These are phyloP conservation scores for Halotydeus destructor DNA, from an alignment of 1,140 invertebrate genomes.

Conservation along the genomic window DNA sequence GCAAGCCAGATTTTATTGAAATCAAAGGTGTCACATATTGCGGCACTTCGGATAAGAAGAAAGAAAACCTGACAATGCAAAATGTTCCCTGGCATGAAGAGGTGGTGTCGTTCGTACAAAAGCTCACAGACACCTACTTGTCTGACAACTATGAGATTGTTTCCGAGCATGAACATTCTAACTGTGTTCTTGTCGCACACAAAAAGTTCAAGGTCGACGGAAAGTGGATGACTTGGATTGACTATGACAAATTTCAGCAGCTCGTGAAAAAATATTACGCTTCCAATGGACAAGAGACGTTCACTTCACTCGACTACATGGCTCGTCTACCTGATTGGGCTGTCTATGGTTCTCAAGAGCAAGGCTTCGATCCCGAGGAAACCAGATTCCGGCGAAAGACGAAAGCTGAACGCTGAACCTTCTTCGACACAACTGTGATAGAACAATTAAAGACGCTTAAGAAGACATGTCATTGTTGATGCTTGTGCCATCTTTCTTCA, in stretches of 20 bases:
- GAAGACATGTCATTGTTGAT: no score
- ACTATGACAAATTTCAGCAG: constrained; percentile 36
- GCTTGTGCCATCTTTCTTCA: no score
- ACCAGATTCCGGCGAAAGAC: constrained; percentile 32
- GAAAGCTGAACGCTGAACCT: no score
- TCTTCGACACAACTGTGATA: no score
- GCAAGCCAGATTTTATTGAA: constrained; percentile 42
- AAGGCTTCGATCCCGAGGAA: constrained; percentile 38
- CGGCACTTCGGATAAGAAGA: constrained; percentile 36
- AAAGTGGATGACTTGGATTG: constrained; percentile 40
- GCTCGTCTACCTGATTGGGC: constrained; percentile 35
- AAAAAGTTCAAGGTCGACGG: constrained; percentile 34
- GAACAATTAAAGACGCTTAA: no score
- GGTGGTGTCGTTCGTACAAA: constrained; percentile 32
- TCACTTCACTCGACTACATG: constrained; percentile 35
- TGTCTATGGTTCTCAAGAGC: constrained; percentile 32
- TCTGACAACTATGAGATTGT: constrained; percentile 31
- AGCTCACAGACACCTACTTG: constrained; percentile 24
- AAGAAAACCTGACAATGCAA: constrained; percentile 35
- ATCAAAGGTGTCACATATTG: constrained; percentile 44
- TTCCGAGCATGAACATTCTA: constrained; percentile 42
- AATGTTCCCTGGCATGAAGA: constrained; percentile 44
- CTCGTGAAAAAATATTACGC: constrained; percentile 26
- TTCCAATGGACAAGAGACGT: constrained; percentile 24
- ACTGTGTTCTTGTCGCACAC: constrained; percentile 37